These are phyloP conservation scores for Ladona fulva DNA, from an alignment of 1,140 invertebrate genomes.

Conservation along the genomic window DNA sequence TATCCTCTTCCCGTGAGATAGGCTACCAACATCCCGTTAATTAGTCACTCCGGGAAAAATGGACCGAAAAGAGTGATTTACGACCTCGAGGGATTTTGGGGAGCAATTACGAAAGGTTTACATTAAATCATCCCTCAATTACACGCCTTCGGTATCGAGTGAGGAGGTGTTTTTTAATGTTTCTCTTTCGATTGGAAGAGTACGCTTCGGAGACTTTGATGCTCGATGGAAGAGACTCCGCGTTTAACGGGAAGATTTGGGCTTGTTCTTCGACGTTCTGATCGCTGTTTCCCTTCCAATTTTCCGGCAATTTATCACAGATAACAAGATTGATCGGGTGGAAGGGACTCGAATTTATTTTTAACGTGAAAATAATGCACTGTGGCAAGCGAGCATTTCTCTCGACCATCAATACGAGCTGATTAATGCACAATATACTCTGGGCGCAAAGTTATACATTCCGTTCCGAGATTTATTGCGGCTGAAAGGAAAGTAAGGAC, in stretches of 20 bases:
- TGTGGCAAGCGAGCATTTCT: too few species aligned
- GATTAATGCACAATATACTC: too few species aligned
- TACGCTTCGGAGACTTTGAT: background rate
- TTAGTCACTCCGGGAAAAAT: background rate
- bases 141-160: background rate
- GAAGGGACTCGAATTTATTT: too few species aligned
- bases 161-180: background rate
- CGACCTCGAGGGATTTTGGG: background rate
- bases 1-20: background rate
- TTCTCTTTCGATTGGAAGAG: background rate
- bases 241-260: background rate
- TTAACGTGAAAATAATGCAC: too few species aligned
- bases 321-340: too few species aligned
- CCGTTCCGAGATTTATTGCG: too few species aligned
- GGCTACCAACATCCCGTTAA: background rate
- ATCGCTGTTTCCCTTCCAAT: background rate
- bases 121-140: background rate
- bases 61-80: background rate
- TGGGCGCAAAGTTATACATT: too few species aligned
- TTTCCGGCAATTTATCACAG: too few species aligned
- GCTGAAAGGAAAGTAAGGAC: too few species aligned
- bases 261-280: background rate
- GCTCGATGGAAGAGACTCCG: background rate
- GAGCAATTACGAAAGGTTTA: background rate
- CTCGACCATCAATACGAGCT: too few species aligned